Evolutionary conservation across 2,888 invertebrate species (phyloP), one percentile per base, ranked within the genome.

Genomic region (Coremacera marginata): DNA sequence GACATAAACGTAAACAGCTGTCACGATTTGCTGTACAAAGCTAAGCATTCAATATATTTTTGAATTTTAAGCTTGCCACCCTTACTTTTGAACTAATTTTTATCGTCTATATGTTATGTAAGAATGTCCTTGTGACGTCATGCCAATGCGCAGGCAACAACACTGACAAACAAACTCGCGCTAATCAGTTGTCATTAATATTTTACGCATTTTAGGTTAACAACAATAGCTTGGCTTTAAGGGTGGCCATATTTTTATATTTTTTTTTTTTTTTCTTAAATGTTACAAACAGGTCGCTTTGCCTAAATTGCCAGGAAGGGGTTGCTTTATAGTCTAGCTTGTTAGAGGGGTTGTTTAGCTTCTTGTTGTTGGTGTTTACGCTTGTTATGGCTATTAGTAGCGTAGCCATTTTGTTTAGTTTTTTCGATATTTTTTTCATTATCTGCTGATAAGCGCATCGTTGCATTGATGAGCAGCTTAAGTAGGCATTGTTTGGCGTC

Each of bases 381-480:
- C 44, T 55, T 72, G 70, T 75, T 86, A 82, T 80, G 81, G 81
- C 76, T 84, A 84, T 57, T 63, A 65, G 63, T 49, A 31, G 19
- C 83, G 85, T 84, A 84, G 87, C 87, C 87, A 87, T 87, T 87
- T 87, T 87, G 86, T 65, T 25, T 65, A 51, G 27, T 74, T 57
- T 68, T 63, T 34, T 67, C 77, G 49, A 70, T 78, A 57, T 72
- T 80, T 37, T 52, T 52, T 77, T 31, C 63, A 74, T 80, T 78
- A 79, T 76, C 79, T 80, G 79, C 71, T 81, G 80, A 78, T 81
- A 75, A 77, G 73, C 78, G 76, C 79, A 80, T 78, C 78, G 80
- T 79, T 80, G 80, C 81, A 74, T 80, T 81, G 77, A 73, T 84
- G 83, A 83, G 82, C 80, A 78, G 82, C 80, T 82, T 82, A 79